Base-by-base conservation (phyloP, 2,888 invertebrate species). In the Corythucha ciliata region DNA sequence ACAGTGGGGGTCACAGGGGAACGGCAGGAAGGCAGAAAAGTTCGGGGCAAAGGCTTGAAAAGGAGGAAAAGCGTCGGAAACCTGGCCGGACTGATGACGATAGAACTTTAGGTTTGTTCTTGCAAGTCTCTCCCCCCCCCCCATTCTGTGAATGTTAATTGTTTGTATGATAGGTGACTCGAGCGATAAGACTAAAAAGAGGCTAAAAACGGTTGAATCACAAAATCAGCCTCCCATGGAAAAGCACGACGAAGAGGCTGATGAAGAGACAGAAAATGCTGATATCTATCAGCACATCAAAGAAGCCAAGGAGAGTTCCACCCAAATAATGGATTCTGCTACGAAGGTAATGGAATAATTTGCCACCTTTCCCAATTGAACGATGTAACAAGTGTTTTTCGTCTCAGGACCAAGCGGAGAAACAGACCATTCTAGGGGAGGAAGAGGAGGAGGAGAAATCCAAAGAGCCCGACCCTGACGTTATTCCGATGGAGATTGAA, bases 221-320 rank as follows among this genome's bases (percentile, higher is more conserved):
- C 71, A 76, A 41, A 67, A 72, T 58, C 68, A 72, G 42, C 60
- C 67, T 18, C n/a, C n/a, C n/a, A 61, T 61, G 40, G 60, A 61
- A 37, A 63, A 63, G 14, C 61, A 63, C 22, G 64, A 67, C 26
- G 65, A 68, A 33, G 57, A 63, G 44, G 60, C 58, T 4, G 54
- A 55, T 4, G 58, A 62, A 22, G 48, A 61, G 10, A 64, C 65
- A 36, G 66, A 69, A 8, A 64, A 70, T 16, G 65, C 71, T 3
- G 82, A 85, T 53, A 76, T 83, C 56, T 90, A 82, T 68, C 84
- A 91, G 65, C 91, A 92, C 65, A 81, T 92, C 2, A 81, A 83
- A 62, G 82, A 88, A 58, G 79, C 84, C 0, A 81, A 83, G 55
- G 76, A 79, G 53, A 57, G 49, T 16, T 48, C 56, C 21, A 74